Evolutionary conservation across 2,797 vertebrate species (phyloP), one percentile per base, ranked within the genome.

Genomic region (Parauchenoglanis ngamensis): DNA sequence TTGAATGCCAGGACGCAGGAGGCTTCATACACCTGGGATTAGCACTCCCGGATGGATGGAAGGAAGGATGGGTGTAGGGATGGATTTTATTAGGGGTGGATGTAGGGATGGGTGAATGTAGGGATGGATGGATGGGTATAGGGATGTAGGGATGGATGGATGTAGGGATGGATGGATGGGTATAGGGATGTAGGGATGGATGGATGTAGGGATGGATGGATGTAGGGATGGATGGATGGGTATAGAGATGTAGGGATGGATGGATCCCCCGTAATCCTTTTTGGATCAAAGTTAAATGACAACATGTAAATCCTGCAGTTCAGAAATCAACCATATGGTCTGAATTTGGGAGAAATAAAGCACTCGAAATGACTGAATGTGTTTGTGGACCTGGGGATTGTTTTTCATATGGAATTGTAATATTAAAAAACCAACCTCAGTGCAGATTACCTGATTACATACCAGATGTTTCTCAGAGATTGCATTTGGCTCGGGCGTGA

Each of bases 291-390:
- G 75, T 77, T 54, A 10, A 21, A 54, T 31, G n/a, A 56, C n/a
- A 78, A 2, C 52, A 21, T 28, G 19, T 46, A 46, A 23, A 15
- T 46, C 57, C 59, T 81, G 35, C 79, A 4, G 35, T 23, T 59
- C 31, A 40, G 77, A 61, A 23, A 25, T 59, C 28, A 57, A 13
- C 3, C 77, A 25, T 40, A 44, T 44, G 78, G 54, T 44, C 4
- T 80, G 56, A 44, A 81, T 81, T 81, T 63, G 35, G 12, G 23
- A 11, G 78, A 44, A 61, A 15, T 81, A 61, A 81, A 44, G 31
- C 19, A 7, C 1, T 25, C 1, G 31, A 31, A 31, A 31, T 11
- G 40, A 40, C 4, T 23, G 21, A 40, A 7, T 40, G 28, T 57
- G 28, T 10, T 7, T 35, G n/a, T 78, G 52, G 7, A 56, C 0